Percentiles rank a stretch among this genome's conserved stretches.
These are phyloP conservation scores for Rutpela maculata DNA, from an alignment of 2,888 invertebrate species.

Conservation along the genomic window DNA sequence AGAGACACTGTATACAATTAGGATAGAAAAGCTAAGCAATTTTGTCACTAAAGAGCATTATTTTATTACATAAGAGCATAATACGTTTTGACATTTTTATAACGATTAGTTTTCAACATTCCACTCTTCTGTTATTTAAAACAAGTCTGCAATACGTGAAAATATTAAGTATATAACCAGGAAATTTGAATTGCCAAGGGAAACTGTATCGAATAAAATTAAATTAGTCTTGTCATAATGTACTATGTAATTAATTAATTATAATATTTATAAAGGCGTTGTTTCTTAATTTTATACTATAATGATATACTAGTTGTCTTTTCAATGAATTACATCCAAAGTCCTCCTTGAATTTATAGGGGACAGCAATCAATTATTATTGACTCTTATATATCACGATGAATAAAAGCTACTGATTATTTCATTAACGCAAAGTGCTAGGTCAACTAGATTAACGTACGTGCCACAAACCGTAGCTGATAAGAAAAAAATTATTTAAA, in stretches of 20 bases:
- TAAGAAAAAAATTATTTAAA: no score
- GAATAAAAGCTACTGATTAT: neutral
- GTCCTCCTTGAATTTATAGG: neutral
- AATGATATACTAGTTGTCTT: neutral
- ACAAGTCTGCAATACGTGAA: neutral
- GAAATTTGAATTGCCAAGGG: neutral
- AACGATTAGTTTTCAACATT: no score
- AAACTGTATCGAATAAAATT: neutral
- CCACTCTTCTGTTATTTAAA: neutral
- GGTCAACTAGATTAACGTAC: no score
- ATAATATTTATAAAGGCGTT: neutral
- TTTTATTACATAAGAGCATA: no score
- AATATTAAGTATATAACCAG: neutral
- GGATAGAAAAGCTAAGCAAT: no score
- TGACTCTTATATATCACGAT: neutral
- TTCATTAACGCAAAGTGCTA: neutral
- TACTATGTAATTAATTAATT: neutral
- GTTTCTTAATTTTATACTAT: neutral
- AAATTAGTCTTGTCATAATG: conserved; percentile 5
- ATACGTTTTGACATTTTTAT: no score
- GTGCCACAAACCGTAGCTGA: no score
- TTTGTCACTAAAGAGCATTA: no score
- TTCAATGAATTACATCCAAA: neutral
- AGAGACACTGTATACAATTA: no score
- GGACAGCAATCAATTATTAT: neutral